Evolutionary conservation across 1,140 invertebrate genomes (phyloP).

Genomic region (Lucilia sericata): DNA sequence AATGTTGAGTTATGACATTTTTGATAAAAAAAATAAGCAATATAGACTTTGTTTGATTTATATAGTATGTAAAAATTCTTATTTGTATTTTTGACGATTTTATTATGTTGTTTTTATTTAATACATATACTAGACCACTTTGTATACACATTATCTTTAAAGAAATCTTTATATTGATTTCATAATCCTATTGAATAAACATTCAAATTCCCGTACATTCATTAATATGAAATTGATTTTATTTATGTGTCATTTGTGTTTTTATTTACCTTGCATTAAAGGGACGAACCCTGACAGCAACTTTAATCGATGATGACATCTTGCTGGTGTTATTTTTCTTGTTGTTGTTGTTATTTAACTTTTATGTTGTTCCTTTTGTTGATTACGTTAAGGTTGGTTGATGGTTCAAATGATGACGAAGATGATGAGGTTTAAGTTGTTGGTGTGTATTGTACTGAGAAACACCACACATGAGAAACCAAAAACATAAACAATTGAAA

Average conservation of each 20-base stretch:
- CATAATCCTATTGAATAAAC: slow-evolving; percentile 2
- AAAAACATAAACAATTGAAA: neutral
- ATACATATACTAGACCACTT: too few species aligned
- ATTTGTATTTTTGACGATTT: too few species aligned
- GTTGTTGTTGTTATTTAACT: neutral
- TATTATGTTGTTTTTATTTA: too few species aligned
- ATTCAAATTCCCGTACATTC: neutral
- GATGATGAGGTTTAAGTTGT: neutral
- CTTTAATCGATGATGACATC: slow-evolving; percentile 76
- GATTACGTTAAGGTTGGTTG: slow-evolving; percentile 13
- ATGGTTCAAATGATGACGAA: neutral
- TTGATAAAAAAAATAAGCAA: too few species aligned
- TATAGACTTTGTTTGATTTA: too few species aligned
- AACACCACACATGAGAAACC: slow-evolving; percentile 1
- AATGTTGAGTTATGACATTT: too few species aligned
- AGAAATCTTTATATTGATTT: neutral
- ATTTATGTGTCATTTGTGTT: too few species aligned
- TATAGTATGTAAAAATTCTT: too few species aligned
- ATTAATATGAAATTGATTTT: too few species aligned
- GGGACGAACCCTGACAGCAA: slow-evolving; percentile 76
- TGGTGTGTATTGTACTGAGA: neutral
- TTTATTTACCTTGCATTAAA: slow-evolving; percentile 74
- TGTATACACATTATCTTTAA: too few species aligned
- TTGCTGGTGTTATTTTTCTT: neutral
- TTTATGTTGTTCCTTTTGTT: neutral